A percentile compares a stretch with the other conserved stretches of the same genome.
Evolutionary conservation across 2,797 vertebrate species (phyloP).

Genomic region (Botia almorhae): DNA sequence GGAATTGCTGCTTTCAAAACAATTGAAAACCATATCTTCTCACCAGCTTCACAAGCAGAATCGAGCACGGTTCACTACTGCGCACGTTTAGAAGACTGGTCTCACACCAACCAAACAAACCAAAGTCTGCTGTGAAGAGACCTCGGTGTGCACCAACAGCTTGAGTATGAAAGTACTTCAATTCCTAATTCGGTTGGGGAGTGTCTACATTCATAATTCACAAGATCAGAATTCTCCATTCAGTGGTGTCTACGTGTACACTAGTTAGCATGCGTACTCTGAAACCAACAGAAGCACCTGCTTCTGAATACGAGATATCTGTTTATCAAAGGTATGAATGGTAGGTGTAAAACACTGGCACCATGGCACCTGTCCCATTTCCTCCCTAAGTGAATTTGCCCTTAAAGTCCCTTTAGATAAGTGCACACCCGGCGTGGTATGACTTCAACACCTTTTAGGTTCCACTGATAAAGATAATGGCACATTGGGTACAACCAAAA

Average conservation of each 20-base stretch:
- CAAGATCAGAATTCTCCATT: neutral
- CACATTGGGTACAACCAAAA: constrained; percentile 70
- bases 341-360: neutral
- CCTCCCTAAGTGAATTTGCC: neutral
- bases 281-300: constrained; percentile 2
- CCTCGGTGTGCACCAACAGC: neutral
- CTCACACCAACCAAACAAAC: neutral
- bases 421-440: constrained; percentile 2
- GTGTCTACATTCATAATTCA: constrained; percentile 24
- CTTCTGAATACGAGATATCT: neutral
- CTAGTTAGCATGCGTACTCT: neutral
- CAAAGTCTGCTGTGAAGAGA: neutral
- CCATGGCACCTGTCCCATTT: too few species aligned
- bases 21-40: too few species aligned
- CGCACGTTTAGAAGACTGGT: too few species aligned
- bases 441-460: neutral
- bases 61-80: too few species aligned
- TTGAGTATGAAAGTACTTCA: neutral
- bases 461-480: constrained; percentile 63
- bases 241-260: neutral
- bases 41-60: too few species aligned
- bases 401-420: constrained; percentile 24
- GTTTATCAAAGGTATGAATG: neutral
- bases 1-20: too few species aligned
- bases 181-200: neutral